These are phyloP conservation scores for Numenius arquata DNA, from an alignment of 2,113 vertebrate genomes.

Conservation along the genomic window DNA sequence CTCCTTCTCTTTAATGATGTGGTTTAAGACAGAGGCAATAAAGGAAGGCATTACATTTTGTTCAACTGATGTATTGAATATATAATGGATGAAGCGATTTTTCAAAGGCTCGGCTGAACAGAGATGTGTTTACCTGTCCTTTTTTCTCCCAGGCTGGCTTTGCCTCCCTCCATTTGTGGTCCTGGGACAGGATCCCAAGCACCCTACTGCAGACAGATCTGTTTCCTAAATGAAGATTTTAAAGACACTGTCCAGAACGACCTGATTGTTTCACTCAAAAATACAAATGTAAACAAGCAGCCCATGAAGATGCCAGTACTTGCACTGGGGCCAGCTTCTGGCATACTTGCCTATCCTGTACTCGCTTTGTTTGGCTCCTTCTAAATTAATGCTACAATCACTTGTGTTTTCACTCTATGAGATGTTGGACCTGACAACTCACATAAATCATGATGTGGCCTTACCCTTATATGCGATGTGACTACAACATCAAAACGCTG, in stretches of 20 bases:
- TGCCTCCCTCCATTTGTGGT: not conserved
- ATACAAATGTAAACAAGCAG: not conserved
- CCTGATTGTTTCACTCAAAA: not conserved
- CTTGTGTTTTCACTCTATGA: not conserved
- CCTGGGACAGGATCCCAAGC: not conserved
- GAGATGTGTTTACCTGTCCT: not conserved
- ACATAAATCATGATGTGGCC: not conserved
- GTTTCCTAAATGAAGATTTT: not conserved
- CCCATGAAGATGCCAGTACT: not conserved
- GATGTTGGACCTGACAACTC: not conserved
- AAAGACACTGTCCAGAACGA: not conserved
- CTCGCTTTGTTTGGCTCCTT: not conserved
- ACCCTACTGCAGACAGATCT: not conserved
- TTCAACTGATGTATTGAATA: not conserved
- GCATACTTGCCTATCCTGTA: not conserved
- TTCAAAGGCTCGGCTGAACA: not conserved
- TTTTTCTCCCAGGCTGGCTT: not conserved
- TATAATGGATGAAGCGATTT: accelerated
- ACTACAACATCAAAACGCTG: not conserved
- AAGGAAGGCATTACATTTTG: not conserved
- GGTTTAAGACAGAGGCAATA: not conserved
- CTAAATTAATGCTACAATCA: not conserved
- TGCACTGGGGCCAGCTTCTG: not conserved
- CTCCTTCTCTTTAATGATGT: not conserved
- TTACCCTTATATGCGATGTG: not conserved